These are phyloP conservation scores for Oscheius sp. DNA, from an alignment of 2,888 invertebrate genomes.

Conservation along the genomic window DNA sequence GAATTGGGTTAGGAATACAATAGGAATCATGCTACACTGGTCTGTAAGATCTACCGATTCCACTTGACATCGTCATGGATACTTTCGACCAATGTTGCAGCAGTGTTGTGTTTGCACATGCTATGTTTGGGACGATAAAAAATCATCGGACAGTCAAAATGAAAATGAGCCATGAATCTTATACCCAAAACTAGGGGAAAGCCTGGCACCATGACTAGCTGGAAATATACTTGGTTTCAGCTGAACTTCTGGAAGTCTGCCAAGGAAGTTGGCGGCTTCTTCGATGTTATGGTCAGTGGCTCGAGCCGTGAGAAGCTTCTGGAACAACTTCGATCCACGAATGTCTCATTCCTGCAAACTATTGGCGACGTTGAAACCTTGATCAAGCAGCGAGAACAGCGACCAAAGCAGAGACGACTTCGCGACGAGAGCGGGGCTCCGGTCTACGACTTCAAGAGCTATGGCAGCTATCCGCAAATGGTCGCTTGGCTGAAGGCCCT, in stretches of 20 bases:
- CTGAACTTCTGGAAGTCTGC: conserved; percentile 80
- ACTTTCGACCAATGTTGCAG: too few species aligned
- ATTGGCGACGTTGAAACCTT: conserved; percentile 68
- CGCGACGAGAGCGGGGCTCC: conserved; percentile 44
- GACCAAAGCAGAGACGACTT: conserved; percentile 37
- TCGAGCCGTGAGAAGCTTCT: conserved; percentile 71
- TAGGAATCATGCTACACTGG: too few species aligned
- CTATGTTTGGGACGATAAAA: too few species aligned
- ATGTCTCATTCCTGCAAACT: conserved; percentile 60
- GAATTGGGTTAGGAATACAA: too few species aligned
- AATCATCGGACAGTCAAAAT: too few species aligned
- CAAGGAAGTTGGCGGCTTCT: conserved; percentile 76
- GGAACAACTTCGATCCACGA: conserved; percentile 43
- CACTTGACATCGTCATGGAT: too few species aligned
- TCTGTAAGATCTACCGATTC: too few species aligned
- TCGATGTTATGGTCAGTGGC: conserved; percentile 83
- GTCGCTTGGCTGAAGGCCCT: conserved; percentile 68
- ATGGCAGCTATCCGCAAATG: conserved; percentile 55
- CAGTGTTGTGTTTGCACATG: too few species aligned
- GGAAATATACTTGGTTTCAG: conserved; percentile 43
- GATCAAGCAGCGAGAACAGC: conserved; percentile 38
- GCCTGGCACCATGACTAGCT: too few species aligned
- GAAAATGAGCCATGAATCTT: too few species aligned
- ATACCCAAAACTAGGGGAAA: too few species aligned
- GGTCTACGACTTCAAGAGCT: conserved; percentile 53